Base-by-base conservation (phyloP, 1,140 invertebrate species). In the Drosophila orena region DNA sequence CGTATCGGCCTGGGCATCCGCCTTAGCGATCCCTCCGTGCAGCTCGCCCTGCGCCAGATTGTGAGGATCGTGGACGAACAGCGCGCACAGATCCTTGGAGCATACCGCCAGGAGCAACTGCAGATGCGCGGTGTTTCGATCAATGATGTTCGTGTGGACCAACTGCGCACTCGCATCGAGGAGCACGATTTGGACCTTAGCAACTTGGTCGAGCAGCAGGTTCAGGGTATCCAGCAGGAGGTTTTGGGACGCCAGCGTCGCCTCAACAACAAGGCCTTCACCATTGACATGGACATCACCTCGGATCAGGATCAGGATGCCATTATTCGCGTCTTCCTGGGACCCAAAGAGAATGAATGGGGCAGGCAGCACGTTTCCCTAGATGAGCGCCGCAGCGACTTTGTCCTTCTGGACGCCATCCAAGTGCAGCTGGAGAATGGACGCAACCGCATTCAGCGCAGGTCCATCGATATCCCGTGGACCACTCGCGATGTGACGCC, bases 391-490 rank as follows among this genome's bases (percentile, higher is more conserved):
- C 94, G 94, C 56, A 92, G 93, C 4, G 93, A 94, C 71, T 96
- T 96, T 81, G 93, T 95, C 47, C 93, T 95, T 77, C 86, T 96
- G 24, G 96, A 97, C 70, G 94, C 94, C 81, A 96, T 96, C 91
- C 81, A 93, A 35, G 93, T 94, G 66, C 93, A 94, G 58, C 89
- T 97, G 43, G 91, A 92, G 14, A 81, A 94, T 27, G 96, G 96
- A 44, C 93, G 94, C 65, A 96, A 96, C 86, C 92, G 94, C 43
- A 94, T 97, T 46, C 92, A 93, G 35, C 94, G 95, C 24, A 93
- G 94, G 47, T 96, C 95, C 2, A 93, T 93, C 1, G 94, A 96
- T 30, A 95, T 95, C 66, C 93, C 93, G 56, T 93, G 93, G 74
- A 95, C 93, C 56, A 94, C 94, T 43, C 93, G 93, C 6, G 95